Base-by-base conservation (phyloP, 30 jellyfish, hydroid and myxozoan genomes). In the Clytia hemisphaerica region DNA sequence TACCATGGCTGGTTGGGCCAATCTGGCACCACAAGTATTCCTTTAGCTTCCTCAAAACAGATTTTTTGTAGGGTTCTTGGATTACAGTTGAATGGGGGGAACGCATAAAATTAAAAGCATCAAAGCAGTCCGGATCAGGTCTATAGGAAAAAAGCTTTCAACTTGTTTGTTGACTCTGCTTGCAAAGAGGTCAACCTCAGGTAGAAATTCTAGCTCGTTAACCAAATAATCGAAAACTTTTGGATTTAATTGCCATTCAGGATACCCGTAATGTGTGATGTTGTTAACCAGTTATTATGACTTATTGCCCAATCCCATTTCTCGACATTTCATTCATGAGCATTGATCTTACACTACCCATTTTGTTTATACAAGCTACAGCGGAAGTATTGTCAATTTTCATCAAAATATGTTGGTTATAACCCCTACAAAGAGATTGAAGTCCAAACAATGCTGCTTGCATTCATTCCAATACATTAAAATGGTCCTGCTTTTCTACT, bases 1-100 rank as follows among this genome's bases (percentile, higher is more conserved):
- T 7, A 73, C 85, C 85, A 73, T n/a, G 21, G 34, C 25, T 59
- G 78, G 50, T 15, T 58, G 26, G 85, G 85, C 85, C 85, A 73
- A 55, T 55, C 18, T 24, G 78, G 85, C 6, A 59, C 85, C 19
- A 73, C 42, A 25, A 73, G 14, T 5, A 73, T 25, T 37, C 77
- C 77, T 36, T 40, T 55, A 22, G 78, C 85, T 19, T 57, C 45
- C 33, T 73, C 85, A 45, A 6, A 9, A 5, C 18, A n/a, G 5
- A 72, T 24, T 50, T 55, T 72, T 21, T 72, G 63, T 5, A 72
- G 45, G 15, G 38, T 36, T 22, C 37, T 35, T 3, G 79, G 6
- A 66, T 12, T 9, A 44, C 19, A 46, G 72, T 9, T 27, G 35
- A 70, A 16, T 57, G 84, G 9, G 79, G 84, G 66, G 66, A 57